Base-by-base conservation (phyloP, 2,888 invertebrate genomes). In the Junonia oenone region DNA sequence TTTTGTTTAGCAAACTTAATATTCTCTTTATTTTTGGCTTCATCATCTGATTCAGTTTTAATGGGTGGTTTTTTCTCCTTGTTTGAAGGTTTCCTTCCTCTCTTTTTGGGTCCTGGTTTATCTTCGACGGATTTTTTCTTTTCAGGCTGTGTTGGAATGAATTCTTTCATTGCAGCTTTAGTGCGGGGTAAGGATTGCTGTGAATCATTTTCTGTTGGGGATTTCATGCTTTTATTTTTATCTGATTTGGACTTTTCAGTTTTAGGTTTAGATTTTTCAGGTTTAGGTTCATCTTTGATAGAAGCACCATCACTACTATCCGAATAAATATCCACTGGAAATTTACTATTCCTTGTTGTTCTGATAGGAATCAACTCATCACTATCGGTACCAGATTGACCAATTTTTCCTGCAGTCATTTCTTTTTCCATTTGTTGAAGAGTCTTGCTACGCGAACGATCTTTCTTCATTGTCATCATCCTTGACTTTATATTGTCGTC, bases 131-230 rank as follows among this genome's bases (percentile, higher is more conserved):
- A 57, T 31, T 64, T 69, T 73, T 82, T 83, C 75, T 78, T 78
- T 63, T 78, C 85, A 61, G 79, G 72, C 66, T 83, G 89, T 33
- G 81, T 76, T 11, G 92, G 90, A 40, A 94, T 92, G 72, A 96
- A 96, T 74, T 96, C 95, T 80, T 97, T 97, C 79, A 96, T 94
- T 8, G 96, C 95, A 13, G 95, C 96, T 85, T 97, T 97, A 11
- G 96, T 96, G 67, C 95, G 92, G 62, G 95, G 91, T 65, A 92
- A 88, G 61, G 92, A 91, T 72, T 93, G 93, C 68, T 93, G 93
- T 5, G 93, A 93, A 79, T 95, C 94, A 71, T 92, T 94, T 31
- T 92, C 92, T 68, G 91, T 93, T 0, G 92, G 91, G 13, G 93
- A 92, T 63, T 91, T 91, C 50, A 92, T 92, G 46, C 91, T 90